These are phyloP conservation scores for Polyodon spathula DNA, from an alignment of 2,113 vertebrate species.

Conservation along the genomic window DNA sequence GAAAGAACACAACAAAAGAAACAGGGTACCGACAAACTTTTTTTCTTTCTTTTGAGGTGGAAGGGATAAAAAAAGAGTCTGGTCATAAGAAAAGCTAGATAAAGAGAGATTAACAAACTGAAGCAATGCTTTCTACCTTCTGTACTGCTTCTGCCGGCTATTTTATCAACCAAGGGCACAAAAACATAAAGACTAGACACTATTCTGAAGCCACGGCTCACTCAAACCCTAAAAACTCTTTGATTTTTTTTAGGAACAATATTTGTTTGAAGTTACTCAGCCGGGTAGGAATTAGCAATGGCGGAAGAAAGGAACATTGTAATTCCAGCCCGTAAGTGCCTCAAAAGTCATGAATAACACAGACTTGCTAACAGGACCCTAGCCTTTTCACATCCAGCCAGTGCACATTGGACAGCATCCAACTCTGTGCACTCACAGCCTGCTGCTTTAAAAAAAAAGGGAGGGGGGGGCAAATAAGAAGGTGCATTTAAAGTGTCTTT, in stretches of 20 bases:
- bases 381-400: constrained; percentile 51
- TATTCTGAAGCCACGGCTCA: constrained; percentile 37
- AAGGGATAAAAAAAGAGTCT: constrained; percentile 61
- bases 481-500: constrained; percentile 27
- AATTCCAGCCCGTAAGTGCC: constrained; percentile 50
- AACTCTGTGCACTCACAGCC: constrained; percentile 50
- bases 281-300: constrained; percentile 43
- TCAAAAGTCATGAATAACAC: constrained; percentile 57
- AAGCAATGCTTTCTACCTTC: constrained; percentile 63
- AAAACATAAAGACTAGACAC: constrained; percentile 34
- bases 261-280: constrained; percentile 23
- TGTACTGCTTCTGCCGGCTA: constrained; percentile 36
- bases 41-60: constrained; percentile 77
- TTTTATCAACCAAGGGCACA: constrained; percentile 50
- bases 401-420: constrained; percentile 56
- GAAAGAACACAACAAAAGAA: constrained; percentile 90
- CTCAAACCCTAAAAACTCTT: too few species aligned
- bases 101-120: constrained; percentile 79
- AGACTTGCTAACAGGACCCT: constrained; percentile 55
- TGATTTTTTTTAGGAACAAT: constrained; percentile 36
- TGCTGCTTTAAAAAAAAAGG: constrained; percentile 42
- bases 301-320: constrained; percentile 39
- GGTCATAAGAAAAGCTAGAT: constrained; percentile 64
- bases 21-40: constrained; percentile 94
- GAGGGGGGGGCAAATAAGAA: constrained; percentile 50